phyloP scores from a whole-genome alignment of 1,140 invertebrate genomes.

The Chionoecetes opilio region DNA sequence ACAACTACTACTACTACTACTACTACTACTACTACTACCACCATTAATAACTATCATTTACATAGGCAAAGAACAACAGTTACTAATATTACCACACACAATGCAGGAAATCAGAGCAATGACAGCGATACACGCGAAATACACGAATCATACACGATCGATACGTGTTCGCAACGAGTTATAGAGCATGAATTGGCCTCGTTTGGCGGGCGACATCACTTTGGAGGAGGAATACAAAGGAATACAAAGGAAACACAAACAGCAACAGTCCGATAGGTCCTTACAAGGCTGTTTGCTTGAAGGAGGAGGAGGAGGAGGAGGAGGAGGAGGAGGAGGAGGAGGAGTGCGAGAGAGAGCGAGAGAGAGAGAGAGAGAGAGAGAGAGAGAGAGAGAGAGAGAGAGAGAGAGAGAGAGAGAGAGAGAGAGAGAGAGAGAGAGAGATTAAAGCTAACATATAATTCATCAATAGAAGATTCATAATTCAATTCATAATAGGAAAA shows the following conservation, averaged over 20 bases:
- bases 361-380: not conserved
- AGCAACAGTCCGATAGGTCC: too few species aligned
- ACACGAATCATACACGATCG: not conserved
- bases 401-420: not conserved
- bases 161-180: not conserved
- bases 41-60: not conserved
- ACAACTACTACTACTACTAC: not conserved
- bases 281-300: not conserved
- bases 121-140: not conserved
- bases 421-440: not conserved
- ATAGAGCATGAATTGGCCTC: not conserved
- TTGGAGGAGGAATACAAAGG: not conserved
- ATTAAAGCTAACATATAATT: too few species aligned
- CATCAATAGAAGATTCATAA: not conserved
- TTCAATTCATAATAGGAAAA: too few species aligned
- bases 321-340: not conserved
- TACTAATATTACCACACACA: too few species aligned
- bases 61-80: not conserved
- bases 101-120: too few species aligned
- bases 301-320: not conserved
- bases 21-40: not conserved
- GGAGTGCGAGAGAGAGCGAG: not conserved
- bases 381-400: not conserved
- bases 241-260: not conserved
- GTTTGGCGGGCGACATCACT: not conserved